These are phyloP conservation scores for Acleris laterana DNA, from an alignment of 2,888 invertebrate species.

Conservation along the genomic window DNA sequence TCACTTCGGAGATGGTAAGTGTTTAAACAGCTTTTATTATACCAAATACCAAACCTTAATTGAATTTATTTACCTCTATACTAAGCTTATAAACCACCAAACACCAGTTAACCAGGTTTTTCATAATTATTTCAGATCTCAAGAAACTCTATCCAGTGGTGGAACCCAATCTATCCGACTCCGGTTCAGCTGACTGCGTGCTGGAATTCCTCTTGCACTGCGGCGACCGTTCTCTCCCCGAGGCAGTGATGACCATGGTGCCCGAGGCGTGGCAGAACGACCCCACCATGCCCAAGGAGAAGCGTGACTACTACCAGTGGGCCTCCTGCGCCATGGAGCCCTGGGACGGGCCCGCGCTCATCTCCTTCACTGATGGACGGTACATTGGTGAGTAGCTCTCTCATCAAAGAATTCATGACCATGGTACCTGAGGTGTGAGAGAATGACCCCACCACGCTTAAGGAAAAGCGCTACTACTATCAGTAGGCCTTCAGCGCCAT, in stretches of 20 bases:
- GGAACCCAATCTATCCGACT: conserved; percentile 98
- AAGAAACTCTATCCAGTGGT: conserved; percentile 97
- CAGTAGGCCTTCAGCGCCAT: conserved; percentile 98
- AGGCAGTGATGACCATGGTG: conserved; percentile 99
- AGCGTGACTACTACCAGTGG: conserved; percentile 98
- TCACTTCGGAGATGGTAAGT: conserved; percentile 88
- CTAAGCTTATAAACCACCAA: too few species aligned
- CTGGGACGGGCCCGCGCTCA: conserved; percentile 98
- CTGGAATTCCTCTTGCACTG: conserved; percentile 98
- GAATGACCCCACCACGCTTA: conserved; percentile 95
- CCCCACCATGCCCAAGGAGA: conserved; percentile 94
- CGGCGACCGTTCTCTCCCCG: conserved; percentile 95
- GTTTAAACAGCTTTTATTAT: background rate
- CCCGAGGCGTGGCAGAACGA: conserved; percentile 99
- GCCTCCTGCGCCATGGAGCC: conserved; percentile 99
- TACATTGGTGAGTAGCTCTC: conserved; percentile 91
- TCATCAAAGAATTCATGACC: conserved; percentile 99
- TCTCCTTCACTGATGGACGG: conserved; percentile 99
- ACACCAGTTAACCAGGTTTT: background rate
- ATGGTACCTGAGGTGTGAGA: conserved; percentile 99
- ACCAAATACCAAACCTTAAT: too few species aligned
- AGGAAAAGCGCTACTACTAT: conserved; percentile 97
- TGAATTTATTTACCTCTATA: too few species aligned
- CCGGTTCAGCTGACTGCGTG: conserved; percentile 98
- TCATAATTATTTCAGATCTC: conserved; percentile 81